Evolutionary conservation across 1,140 invertebrate species (phyloP).

Genomic region (Sarcophaga peregrina): DNA sequence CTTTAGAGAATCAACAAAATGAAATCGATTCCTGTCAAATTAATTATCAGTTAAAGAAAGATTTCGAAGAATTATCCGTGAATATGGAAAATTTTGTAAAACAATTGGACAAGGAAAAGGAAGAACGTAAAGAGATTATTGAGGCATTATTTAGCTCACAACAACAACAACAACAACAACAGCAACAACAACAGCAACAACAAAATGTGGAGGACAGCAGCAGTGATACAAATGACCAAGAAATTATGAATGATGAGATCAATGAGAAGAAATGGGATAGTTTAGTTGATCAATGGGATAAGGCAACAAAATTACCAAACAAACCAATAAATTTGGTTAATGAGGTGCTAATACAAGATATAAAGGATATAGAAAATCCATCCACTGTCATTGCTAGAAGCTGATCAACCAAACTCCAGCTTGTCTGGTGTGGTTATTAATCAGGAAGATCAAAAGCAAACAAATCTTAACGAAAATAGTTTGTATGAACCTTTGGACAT

Average conservation of each 20-base stretch:
- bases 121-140: neutral
- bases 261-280: neutral
- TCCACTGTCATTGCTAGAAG: neutral
- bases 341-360: neutral
- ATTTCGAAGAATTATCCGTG: conserved; percentile 51
- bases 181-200: neutral
- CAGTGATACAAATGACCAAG: neutral
- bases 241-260: neutral
- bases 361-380: neutral
- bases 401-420: no score
- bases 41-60: conserved; percentile 50
- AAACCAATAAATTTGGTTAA: neutral
- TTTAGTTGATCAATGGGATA: conserved; percentile 14
- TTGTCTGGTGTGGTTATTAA: no score
- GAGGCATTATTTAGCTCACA: neutral
- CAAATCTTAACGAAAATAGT: neutral
- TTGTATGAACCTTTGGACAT: neutral
- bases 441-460: neutral
- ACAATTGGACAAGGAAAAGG: conserved; percentile 32
- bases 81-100: conserved; percentile 46
- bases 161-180: no score
- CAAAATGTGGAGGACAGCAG: neutral
- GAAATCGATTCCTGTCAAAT: conserved; percentile 50
- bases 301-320: neutral
- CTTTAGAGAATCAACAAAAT: conserved; percentile 31